Conservation (phyloP, 2,797 vertebrate species). For the Xiphorhynchus erythropygius region DNA sequence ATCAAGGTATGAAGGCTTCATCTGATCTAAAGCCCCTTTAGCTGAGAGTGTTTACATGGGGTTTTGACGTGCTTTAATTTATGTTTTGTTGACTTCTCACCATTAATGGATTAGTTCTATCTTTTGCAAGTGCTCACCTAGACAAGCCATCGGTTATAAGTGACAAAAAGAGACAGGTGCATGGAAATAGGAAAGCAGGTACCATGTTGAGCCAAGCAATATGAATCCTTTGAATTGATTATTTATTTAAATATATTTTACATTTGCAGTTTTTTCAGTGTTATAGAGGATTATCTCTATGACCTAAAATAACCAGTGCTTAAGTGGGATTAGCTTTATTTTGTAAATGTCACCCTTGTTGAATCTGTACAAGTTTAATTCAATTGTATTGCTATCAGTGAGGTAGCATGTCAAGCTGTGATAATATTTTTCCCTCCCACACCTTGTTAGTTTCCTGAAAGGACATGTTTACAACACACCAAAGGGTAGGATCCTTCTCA, state of each 20-base stretch:
- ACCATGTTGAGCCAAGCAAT: neutral
- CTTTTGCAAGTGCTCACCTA: neutral
- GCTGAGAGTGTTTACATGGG: neutral
- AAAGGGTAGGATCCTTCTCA: neutral
- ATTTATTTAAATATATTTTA: neutral
- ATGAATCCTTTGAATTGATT: neutral
- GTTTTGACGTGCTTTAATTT: slow-evolving; percentile 24
- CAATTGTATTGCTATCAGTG: neutral
- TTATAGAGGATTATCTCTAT: neutral
- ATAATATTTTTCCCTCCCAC: neutral
- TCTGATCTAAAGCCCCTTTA: neutral
- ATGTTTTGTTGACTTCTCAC: neutral
- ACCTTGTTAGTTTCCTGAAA: neutral
- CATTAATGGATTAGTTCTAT: slow-evolving; percentile 29
- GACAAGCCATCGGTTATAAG: neutral
- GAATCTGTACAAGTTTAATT: neutral
- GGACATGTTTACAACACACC: neutral
- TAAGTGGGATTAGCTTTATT: neutral
- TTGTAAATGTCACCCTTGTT: neutral
- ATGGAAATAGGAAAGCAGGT: neutral
- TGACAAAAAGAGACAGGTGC: neutral
- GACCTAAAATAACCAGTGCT: neutral
- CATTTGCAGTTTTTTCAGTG: neutral
- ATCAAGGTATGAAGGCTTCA: slow-evolving; percentile 12
- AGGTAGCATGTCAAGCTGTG: neutral